A percentile compares a stretch with the other conserved stretches of the same genome.
phyloP scores from a whole-genome alignment of 2,113 vertebrate species.

The Myocastor coypus region DNA sequence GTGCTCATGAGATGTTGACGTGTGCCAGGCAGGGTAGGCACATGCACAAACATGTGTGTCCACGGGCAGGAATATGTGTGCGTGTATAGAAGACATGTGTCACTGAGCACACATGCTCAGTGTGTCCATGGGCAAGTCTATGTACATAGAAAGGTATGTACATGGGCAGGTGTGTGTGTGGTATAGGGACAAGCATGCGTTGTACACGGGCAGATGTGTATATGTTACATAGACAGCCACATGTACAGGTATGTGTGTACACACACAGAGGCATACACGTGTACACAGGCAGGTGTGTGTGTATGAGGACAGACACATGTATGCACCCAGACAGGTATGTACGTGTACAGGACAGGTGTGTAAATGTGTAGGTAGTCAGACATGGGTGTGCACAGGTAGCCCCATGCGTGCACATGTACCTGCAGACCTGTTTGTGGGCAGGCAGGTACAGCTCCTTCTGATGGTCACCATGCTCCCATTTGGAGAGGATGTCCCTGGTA shows the following conservation, averaged over 20 bases:
- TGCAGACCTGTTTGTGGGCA: not conserved
- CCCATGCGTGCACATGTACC: not conserved
- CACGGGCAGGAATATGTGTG: not conserved
- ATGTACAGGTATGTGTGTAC: no score
- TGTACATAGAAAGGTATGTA: no score
- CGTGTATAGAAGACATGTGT: no score
- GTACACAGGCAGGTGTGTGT: not conserved
- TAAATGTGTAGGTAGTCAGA: not conserved
- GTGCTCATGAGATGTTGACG: not conserved
- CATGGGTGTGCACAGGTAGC: no score
- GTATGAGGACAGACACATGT: not conserved
- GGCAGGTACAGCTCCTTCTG: not conserved
- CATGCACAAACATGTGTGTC: not conserved
- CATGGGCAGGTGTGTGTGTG: not conserved
- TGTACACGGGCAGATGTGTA: accelerated
- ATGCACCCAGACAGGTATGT: not conserved
- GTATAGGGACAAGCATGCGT: not conserved
- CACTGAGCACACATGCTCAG: not conserved
- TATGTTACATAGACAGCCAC: no score
- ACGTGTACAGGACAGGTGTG: not conserved
- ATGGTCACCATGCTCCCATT: not conserved
- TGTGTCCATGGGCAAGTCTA: accelerated
- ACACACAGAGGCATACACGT: not conserved
- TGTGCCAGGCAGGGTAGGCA: not conserved
- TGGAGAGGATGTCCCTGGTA: not conserved